These are phyloP conservation scores for Ginglymostoma cirratum DNA, from an alignment of 2,113 vertebrate genomes.

Conservation along the genomic window DNA sequence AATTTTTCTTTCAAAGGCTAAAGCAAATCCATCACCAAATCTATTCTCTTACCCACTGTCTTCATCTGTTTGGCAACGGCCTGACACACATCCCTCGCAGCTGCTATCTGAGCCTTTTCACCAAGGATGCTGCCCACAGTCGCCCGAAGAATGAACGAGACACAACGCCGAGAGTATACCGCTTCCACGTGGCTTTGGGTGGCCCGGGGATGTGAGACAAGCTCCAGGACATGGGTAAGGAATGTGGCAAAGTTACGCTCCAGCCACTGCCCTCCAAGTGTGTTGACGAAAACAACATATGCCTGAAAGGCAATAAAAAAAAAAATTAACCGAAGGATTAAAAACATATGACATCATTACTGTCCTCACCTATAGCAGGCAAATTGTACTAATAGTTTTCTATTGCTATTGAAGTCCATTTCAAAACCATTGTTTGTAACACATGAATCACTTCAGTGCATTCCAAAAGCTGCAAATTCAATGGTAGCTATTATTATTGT, in stretches of 20 bases:
- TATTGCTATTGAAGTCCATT: neutral
- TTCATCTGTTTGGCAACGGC: slow-evolving; percentile 98
- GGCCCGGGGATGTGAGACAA: slow-evolving; percentile 91
- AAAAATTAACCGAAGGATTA: neutral
- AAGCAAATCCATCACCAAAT: slow-evolving; percentile 49
- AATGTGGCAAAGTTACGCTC: slow-evolving; percentile 93
- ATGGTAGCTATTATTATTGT: neutral
- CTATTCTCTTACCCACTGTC: slow-evolving; percentile 82
- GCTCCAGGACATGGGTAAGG: slow-evolving; percentile 85
- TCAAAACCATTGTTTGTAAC: neutral
- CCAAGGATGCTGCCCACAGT: slow-evolving; percentile 88
- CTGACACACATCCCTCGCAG: slow-evolving; percentile 95
- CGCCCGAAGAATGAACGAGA: slow-evolving; percentile 92
- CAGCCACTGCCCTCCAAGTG: slow-evolving; percentile 90
- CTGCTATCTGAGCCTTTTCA: slow-evolving; percentile 96
- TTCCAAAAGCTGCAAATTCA: neutral
- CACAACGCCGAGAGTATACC: slow-evolving; percentile 93
- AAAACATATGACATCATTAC: too few relatives aligned
- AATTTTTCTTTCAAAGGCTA: slow-evolving; percentile 51
- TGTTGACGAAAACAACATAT: slow-evolving; percentile 93
- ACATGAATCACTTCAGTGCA: neutral
- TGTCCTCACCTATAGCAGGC: neutral
- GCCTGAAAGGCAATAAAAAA: slow-evolving; percentile 61
- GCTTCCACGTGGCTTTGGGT: slow-evolving; percentile 96
- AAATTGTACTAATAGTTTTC: neutral